A percentile compares a stretch with the other conserved stretches of the same genome.
Evolutionary conservation across 2,888 invertebrate species (phyloP).

Genomic region (Synanthedon vespiformis): DNA sequence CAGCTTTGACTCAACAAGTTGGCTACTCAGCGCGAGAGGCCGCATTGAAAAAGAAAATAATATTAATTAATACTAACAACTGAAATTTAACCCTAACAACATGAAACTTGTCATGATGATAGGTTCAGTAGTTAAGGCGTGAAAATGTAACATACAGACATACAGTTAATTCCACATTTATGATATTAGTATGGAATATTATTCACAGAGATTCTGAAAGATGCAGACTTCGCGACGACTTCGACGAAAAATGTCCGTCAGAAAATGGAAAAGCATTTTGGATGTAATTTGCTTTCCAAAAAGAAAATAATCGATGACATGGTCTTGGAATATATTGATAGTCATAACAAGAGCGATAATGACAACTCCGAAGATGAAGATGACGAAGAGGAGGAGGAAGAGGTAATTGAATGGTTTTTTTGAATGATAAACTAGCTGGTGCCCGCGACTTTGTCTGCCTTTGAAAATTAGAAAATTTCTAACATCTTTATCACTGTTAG

Average conservation of each 20-base stretch:
- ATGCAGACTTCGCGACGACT: constrained; percentile 81
- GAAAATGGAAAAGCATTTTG: constrained; percentile 84
- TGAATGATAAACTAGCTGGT: neutral
- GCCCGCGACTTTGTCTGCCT: too few relatives aligned
- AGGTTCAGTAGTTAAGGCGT: too few relatives aligned
- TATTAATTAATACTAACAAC: too few relatives aligned
- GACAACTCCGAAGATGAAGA: constrained; percentile 27
- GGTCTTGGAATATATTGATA: constrained; percentile 80
- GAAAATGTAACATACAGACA: too few relatives aligned
- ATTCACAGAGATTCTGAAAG: constrained; percentile 82
- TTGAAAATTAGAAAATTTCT: too few relatives aligned
- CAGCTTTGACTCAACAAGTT: too few relatives aligned
- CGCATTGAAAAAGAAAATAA: too few relatives aligned
- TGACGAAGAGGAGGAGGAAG: constrained; percentile 24
- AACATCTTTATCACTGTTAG: too few relatives aligned
- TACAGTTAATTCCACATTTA: too few relatives aligned
- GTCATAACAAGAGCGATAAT: constrained; percentile 17
- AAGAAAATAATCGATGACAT: constrained; percentile 90
- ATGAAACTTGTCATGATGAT: too few relatives aligned
- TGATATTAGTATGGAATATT: neutral
- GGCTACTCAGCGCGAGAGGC: too few relatives aligned
- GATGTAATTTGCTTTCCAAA: constrained; percentile 79
- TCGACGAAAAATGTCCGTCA: constrained; percentile 92
- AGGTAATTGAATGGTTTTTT: constrained; percentile 5
- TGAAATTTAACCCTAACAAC: too few relatives aligned